Evolutionary conservation across 2,888 invertebrate genomes (phyloP).

Genomic region (Eutolmus rufibarbis): DNA sequence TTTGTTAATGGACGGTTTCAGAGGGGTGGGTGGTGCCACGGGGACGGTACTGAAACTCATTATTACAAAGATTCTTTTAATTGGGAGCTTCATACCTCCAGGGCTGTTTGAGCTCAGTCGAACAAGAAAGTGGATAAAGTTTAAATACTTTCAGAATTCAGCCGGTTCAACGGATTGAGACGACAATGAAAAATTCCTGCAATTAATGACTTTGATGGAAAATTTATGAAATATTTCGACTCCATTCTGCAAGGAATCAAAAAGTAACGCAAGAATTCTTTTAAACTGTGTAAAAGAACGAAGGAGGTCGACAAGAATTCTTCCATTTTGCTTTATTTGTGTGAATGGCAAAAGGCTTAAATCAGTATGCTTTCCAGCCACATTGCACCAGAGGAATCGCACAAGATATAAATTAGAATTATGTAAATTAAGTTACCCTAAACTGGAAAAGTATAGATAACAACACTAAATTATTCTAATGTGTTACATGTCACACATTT

Average conservation of each 20-base stretch:
- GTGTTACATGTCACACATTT: not conserved
- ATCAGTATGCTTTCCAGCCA: not conserved
- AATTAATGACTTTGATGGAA: not conserved
- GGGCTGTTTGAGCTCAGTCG: not conserved
- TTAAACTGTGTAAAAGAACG: not conserved
- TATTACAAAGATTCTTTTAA: conserved; percentile 11
- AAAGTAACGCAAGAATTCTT: not conserved
- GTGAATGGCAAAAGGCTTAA: not conserved
- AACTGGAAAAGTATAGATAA: not conserved
- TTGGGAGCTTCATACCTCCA: not conserved
- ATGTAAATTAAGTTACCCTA: not conserved
- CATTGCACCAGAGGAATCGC: not conserved
- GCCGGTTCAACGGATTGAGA: not conserved
- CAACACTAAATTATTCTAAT: not conserved
- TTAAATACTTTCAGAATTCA: not conserved
- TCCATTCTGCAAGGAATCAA: not conserved
- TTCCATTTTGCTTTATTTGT: not conserved
- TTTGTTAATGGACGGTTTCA: not conserved
- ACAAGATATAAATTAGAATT: not conserved
- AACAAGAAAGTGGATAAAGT: not conserved
- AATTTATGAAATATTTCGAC: not conserved
- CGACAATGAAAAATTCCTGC: not conserved
- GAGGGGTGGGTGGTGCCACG: not conserved
- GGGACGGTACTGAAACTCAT: not conserved
- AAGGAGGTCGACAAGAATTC: not conserved